Evolutionary conservation across 2,888 invertebrate genomes (phyloP).

Genomic region (Ariolimax columbianus): DNA sequence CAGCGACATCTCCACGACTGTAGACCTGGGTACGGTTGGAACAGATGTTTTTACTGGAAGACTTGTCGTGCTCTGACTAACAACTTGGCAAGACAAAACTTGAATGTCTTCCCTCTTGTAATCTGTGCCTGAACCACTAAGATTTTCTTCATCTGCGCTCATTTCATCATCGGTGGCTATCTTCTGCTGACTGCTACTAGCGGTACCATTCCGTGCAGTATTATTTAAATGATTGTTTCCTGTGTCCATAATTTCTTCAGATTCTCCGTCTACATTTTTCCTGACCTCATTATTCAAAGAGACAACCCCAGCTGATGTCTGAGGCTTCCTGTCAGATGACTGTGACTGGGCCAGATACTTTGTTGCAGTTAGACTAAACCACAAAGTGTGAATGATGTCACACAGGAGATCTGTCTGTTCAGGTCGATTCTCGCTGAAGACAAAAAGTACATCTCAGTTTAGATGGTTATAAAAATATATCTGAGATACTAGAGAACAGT

Average conservation of each 20-base stretch:
- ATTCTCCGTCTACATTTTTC: not conserved
- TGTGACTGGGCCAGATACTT: not conserved
- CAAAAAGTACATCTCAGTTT: not conserved
- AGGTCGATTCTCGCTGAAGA: slow-evolving; percentile 5
- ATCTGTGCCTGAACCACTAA: not conserved
- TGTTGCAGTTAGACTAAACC: slow-evolving; percentile 24
- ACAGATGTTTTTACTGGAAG: not conserved
- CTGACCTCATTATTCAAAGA: not conserved
- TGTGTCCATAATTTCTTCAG: not conserved
- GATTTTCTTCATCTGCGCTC: not conserved
- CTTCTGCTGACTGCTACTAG: not conserved
- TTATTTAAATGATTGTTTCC: not conserved
- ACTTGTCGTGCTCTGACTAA: too few species aligned
- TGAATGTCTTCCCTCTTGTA: not conserved
- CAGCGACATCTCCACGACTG: slow-evolving; percentile 19
- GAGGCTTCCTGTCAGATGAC: not conserved
- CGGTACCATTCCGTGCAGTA: not conserved
- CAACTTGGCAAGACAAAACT: not conserved
- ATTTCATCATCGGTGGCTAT: not conserved
- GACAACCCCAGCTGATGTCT: not conserved
- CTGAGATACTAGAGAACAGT: too few species aligned
- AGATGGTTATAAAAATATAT: not conserved
- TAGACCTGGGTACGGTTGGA: slow-evolving; percentile 5
- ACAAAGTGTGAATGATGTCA: slow-evolving; percentile 36
- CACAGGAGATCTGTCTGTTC: slow-evolving; percentile 21